Percentiles rank a stretch among this genome's conserved stretches.
Conservation (phyloP, 2,888 invertebrate species). For the Hyalella azteca region DNA sequence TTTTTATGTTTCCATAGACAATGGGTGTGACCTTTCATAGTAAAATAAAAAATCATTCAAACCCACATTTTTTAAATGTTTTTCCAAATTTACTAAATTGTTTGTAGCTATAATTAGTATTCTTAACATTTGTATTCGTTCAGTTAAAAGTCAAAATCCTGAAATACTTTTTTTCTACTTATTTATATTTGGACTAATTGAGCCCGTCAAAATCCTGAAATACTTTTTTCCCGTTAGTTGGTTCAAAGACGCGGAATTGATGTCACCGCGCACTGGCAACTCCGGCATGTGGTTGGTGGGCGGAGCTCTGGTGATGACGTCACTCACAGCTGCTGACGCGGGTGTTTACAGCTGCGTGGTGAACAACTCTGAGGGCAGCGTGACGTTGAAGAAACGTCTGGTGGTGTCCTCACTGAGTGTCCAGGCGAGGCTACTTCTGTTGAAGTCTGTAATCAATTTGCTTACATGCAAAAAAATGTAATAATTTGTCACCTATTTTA, state of each 20-base stretch:
- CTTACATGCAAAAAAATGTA: neutral
- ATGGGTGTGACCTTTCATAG: no score
- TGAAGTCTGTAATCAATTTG: neutral
- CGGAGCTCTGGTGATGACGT: constrained; percentile 47
- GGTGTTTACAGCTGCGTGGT: constrained; percentile 50
- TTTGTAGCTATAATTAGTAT: no score
- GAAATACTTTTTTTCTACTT: no score
- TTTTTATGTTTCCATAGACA: no score
- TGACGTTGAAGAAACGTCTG: constrained; percentile 43
- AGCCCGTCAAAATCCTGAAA: no score
- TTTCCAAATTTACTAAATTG: no score
- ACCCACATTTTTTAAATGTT: no score
- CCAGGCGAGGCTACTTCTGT: constrained; percentile 38
- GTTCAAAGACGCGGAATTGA: neutral
- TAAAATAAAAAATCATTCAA: no score
- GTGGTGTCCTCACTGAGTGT: constrained; percentile 47
- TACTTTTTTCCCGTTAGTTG: neutral
- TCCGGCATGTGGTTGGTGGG: constrained; percentile 48
- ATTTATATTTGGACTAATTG: no score
- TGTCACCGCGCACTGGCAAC: neutral
- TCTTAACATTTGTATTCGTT: no score
- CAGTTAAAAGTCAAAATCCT: no score
- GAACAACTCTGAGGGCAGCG: constrained; percentile 53
- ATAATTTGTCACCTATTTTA: neutral
- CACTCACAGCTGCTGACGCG: constrained; percentile 41